Evolutionary conservation across 2,888 invertebrate species (phyloP).

Genomic region (Melipona bicolor): DNA sequence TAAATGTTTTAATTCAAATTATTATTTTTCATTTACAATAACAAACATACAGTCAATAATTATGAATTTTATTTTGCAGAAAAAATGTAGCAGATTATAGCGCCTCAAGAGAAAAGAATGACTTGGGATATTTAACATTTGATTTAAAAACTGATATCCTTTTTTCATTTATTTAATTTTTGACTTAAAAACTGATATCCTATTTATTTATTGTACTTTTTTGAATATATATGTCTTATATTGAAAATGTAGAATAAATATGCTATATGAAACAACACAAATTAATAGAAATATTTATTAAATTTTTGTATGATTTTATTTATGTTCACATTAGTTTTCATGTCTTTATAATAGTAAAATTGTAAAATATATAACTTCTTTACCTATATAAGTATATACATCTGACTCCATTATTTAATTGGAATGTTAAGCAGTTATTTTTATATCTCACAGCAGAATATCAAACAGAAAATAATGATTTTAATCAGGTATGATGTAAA

Average conservation of each 20-base stretch:
- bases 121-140: constrained; percentile 97
- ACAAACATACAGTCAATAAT: neutral
- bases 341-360: neutral
- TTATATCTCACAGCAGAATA: constrained; percentile 99
- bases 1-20: neutral
- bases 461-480: constrained; percentile 92
- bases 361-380: constrained; percentile 61
- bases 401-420: constrained; percentile 96
- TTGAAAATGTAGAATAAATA: neutral
- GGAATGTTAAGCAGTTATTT: constrained; percentile 99
- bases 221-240: neutral
- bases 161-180: constrained; percentile 89
- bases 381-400: constrained; percentile 81
- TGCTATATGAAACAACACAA: neutral
- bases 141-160: constrained; percentile 95
- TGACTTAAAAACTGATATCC: constrained; percentile 95
- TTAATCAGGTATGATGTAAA: constrained; percentile 88
- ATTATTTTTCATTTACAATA: neutral
- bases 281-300: constrained; percentile 1
- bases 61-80: constrained; percentile 84
- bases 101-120: constrained; percentile 96
- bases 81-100: constrained; percentile 99
- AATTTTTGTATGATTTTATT: neutral
- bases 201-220: constrained; percentile 13
- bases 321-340: neutral